phyloP scores from a whole-genome alignment of 2,113 vertebrate species.

The Chlorodrepanis virens region DNA sequence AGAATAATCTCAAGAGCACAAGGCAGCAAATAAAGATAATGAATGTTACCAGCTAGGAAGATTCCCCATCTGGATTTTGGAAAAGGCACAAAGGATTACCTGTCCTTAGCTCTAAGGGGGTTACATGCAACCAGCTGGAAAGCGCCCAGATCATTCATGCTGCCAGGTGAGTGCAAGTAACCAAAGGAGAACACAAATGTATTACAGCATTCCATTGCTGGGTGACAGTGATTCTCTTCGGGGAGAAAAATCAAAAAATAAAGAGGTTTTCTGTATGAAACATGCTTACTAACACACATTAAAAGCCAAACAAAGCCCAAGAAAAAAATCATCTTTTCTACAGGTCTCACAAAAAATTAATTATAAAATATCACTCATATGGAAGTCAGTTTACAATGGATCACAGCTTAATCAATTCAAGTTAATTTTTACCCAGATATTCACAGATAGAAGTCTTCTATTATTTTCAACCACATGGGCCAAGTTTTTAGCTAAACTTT shows the following conservation, averaged over 20 bases:
- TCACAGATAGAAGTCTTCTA: not conserved
- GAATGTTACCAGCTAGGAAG: conserved; percentile 3
- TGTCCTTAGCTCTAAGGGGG: not conserved
- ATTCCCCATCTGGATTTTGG: not conserved
- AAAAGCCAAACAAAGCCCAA: not conserved
- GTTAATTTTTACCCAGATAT: not conserved
- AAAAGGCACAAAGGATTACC: not conserved
- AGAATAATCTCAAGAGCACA: not conserved
- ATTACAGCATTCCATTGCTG: not conserved
- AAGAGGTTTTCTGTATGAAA: not conserved
- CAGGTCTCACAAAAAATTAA: not conserved
- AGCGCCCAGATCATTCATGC: not conserved
- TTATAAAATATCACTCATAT: not conserved
- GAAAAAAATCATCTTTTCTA: not conserved
- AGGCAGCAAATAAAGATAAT: not conserved
- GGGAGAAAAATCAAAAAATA: not conserved
- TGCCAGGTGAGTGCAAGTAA: not conserved
- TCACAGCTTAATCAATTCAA: not conserved
- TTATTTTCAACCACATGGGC: not conserved
- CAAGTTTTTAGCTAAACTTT: not conserved
- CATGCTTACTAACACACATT: not conserved
- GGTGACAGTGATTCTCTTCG: not conserved
- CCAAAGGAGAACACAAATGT: not conserved
- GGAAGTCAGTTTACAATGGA: not conserved
- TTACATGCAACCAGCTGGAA: not conserved